Evolutionary conservation across 2,113 vertebrate species (phyloP).

Genomic region (Etheostoma cragini): DNA sequence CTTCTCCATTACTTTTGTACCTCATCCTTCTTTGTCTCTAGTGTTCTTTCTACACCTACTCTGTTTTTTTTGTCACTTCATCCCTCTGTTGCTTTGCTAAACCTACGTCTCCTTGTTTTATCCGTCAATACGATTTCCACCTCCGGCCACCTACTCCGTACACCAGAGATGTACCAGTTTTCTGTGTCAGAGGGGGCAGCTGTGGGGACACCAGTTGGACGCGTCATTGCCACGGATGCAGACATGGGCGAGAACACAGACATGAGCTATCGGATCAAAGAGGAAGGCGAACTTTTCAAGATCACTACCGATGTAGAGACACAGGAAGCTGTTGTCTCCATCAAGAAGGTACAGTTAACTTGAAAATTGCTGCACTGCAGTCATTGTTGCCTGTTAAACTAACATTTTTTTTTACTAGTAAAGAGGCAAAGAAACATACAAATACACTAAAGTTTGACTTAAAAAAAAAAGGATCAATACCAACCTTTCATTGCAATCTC

Average conservation of each 20-base stretch:
- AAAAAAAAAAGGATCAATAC: background rate
- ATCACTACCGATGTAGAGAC: slow-evolving; percentile 92
- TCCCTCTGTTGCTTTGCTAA: background rate
- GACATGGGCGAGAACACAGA: slow-evolving; percentile 98
- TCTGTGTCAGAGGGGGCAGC: slow-evolving; percentile 90
- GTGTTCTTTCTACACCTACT: slow-evolving; percentile 15
- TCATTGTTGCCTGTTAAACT: background rate
- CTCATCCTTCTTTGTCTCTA: background rate
- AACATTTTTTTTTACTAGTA: background rate
- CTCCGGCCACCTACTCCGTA: background rate
- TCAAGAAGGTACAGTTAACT: slow-evolving; percentile 90
- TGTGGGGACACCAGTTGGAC: slow-evolving; percentile 90
- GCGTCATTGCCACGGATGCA: slow-evolving; percentile 92
- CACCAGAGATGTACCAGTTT: slow-evolving; percentile 97
- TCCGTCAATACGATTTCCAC: slow-evolving; percentile 9
- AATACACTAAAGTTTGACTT: background rate
- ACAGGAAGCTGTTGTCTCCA: slow-evolving; percentile 92
- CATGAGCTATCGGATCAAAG: slow-evolving; percentile 95
- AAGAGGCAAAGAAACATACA: background rate
- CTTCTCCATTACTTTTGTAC: slow-evolving; percentile 11
- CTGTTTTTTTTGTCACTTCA: background rate
- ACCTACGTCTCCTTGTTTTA: slow-evolving; percentile 21
- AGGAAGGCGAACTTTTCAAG: slow-evolving; percentile 89
- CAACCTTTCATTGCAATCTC: background rate
- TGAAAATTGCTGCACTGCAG: background rate